Conservation (phyloP, 2,888 invertebrate species). For the Seira ritae region DNA sequence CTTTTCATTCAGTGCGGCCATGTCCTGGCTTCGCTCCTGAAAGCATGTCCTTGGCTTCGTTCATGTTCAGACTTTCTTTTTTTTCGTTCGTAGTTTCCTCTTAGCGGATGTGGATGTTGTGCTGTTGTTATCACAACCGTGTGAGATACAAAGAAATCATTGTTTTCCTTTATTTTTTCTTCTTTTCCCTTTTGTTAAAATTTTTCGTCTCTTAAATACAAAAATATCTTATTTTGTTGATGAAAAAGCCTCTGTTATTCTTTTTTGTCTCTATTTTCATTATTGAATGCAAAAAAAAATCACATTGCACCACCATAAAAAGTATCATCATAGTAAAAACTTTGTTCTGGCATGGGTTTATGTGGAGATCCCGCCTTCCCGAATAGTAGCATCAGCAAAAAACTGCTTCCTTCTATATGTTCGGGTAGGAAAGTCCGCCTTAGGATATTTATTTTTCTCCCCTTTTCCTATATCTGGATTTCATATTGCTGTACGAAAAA, state of each 20-base stretch:
- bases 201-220: neutral
- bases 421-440: conserved; percentile 26
- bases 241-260: neutral
- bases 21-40: conserved; percentile 22
- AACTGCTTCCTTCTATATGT: neutral
- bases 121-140: conserved; percentile 55
- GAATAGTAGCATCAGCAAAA: conserved; percentile 30
- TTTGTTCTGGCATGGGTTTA: too few species aligned
- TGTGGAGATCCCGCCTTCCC: conserved; percentile 40
- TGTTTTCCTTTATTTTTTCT: conserved; percentile 38
- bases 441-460: conserved; percentile 48
- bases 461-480: neutral
- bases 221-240: neutral
- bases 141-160: conserved; percentile 56
- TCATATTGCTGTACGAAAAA: neutral
- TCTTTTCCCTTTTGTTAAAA: conserved; percentile 22
- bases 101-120: conserved; percentile 58
- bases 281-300: conserved; percentile 2
- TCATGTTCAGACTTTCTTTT: conserved; percentile 38
- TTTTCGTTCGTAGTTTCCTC: conserved; percentile 44
- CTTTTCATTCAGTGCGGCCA: conserved; percentile 17
- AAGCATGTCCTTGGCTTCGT: conserved; percentile 31
- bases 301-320: conserved; percentile 12
- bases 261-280: neutral
- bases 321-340: neutral